A percentile compares a stretch with the other conserved stretches of the same genome.
Conservation (phyloP, 2,888 invertebrate genomes). For the Lepeophtheirus nordmannii region DNA sequence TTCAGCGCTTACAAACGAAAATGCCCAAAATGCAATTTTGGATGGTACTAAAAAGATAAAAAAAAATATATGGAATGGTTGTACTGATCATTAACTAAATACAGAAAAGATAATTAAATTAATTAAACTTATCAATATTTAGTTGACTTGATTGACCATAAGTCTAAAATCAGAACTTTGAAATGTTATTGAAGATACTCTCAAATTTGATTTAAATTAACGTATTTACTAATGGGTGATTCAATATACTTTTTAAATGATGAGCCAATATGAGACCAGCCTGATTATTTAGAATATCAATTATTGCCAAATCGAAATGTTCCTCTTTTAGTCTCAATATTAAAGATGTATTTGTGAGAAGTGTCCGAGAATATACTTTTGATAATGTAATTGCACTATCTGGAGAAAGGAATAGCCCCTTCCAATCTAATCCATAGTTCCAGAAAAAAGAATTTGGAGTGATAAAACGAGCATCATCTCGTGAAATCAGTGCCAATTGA, state of each 20-base stretch:
- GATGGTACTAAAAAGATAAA: constrained; percentile 26
- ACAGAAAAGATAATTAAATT: no score
- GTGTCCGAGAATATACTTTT: neutral
- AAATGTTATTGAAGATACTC: no score
- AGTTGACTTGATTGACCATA: no score
- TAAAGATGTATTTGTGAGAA: neutral
- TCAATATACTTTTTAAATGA: constrained; percentile 29
- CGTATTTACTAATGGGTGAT: no score
- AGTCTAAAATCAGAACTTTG: no score
- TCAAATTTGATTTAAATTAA: no score
- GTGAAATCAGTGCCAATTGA: constrained; percentile 8
- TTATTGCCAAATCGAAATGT: constrained; percentile 31
- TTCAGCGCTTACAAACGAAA: constrained; percentile 32
- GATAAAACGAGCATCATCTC: neutral
- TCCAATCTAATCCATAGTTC: neutral
- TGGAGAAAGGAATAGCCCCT: neutral
- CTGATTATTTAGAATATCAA: constrained; percentile 32
- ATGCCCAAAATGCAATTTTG: constrained; percentile 32
- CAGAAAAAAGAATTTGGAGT: neutral
- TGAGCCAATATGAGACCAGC: constrained; percentile 31
- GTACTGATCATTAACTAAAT: no score
- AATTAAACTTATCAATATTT: no score
- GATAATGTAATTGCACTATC: neutral
- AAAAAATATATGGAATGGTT: no score
- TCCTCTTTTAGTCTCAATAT: constrained; percentile 21